Conservation (phyloP, 2,888 invertebrate genomes). For the Cephus sareptanus region DNA sequence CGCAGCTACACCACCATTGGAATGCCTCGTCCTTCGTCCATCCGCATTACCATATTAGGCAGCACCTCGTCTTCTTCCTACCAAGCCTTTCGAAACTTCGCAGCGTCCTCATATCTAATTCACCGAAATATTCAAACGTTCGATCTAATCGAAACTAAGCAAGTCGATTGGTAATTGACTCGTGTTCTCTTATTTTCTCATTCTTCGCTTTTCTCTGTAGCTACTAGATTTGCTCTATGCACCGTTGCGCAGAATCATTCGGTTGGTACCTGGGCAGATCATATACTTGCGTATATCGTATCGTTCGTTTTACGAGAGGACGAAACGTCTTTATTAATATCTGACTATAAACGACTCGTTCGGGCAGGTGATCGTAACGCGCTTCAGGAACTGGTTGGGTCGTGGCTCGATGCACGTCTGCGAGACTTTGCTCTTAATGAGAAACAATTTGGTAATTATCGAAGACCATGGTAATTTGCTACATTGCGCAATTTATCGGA, state of each 20-base stretch:
- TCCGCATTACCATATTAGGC: constrained; percentile 37
- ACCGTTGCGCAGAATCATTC: not conserved
- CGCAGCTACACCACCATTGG: not conserved
- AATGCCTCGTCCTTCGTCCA: constrained; percentile 3
- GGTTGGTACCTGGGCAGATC: not conserved
- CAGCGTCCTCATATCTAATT: not conserved
- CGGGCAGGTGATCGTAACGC: constrained; percentile 10
- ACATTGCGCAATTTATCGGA: not conserved
- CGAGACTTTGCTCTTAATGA: not conserved
- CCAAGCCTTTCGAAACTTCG: not conserved
- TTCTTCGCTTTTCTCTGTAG: not conserved
- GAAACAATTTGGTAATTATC: not conserved
- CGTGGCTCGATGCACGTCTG: constrained; percentile 1
- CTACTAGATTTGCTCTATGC: not conserved
- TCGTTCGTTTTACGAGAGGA: constrained; percentile 26
- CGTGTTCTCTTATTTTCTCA: not conserved
- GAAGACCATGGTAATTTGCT: not conserved
- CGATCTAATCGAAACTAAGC: not conserved
- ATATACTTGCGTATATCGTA: constrained; percentile 26
- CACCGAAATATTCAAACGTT: not conserved
- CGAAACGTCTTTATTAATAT: constrained; percentile 36
- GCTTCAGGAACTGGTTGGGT: constrained; percentile 28
- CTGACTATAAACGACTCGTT: constrained; percentile 18
- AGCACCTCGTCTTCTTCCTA: not conserved
- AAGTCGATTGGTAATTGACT: not conserved